Base-by-base conservation (phyloP, 2,797 vertebrate genomes). In the Spea hammondii region DNA sequence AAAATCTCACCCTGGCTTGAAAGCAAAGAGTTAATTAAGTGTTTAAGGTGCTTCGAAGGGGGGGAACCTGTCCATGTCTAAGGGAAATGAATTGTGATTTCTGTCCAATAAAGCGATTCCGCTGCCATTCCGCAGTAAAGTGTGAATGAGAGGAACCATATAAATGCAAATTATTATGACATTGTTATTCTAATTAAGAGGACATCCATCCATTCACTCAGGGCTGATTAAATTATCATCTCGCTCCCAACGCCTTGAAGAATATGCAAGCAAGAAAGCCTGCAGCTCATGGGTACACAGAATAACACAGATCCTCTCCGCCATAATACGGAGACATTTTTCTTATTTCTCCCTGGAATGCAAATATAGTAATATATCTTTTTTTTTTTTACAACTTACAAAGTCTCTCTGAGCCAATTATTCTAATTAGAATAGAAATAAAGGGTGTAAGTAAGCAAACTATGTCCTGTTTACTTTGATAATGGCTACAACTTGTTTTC, bases 141-240 rank as follows among this genome's bases (percentile, higher is more conserved):
- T 76, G 69, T 71, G 71, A 72, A 81, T 77, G 79, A 72, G 74
- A 77, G 69, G 60, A 76, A 53, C 74, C 74, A 77, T 77, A 81
- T 81, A 76, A 81, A 81, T 81, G 79, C 74, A 81, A 81, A 76
- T 77, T 80, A 80, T 80, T 76, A 80, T 80, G 79, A 80, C 79
- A 80, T 80, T 80, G 79, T 80, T 80, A 80, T 80, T 80, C 79
- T 80, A 80, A 80, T 80, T 80, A 80, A 80, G 79, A 80, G 79
- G 79, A 76, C 74, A 80, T 80, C 79, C 73, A 80, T 76, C 79
- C 74, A 80, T 80, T 80, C 79, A 80, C 79, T 76, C 79, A 76
- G 62, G 53, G 79, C 64, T 81, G 79, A 81, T 81, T 81, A 81
- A 81, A 81, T 81, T 81, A 81, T 81, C 79, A 81, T 81, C 79